Evolutionary conservation across 1,140 invertebrate species (phyloP).

Genomic region (Megathymus violae): DNA sequence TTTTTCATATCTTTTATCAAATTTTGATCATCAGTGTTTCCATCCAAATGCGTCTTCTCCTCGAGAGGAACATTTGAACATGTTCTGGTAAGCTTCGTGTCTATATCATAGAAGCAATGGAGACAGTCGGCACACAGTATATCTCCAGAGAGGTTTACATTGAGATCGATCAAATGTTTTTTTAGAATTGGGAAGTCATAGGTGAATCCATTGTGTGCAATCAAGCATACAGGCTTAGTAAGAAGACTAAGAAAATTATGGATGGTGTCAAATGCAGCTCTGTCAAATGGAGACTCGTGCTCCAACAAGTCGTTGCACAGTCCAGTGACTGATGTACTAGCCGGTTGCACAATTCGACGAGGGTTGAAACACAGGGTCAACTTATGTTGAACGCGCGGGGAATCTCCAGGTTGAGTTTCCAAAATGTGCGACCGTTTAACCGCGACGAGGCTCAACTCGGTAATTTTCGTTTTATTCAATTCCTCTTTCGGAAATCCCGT

Average conservation of each 20-base stretch:
- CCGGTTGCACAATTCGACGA: conserved; percentile 73
- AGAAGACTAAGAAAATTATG: conserved; percentile 86
- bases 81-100: conserved; percentile 35
- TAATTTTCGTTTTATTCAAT: conserved; percentile 84
- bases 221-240: conserved; percentile 87
- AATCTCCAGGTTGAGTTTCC: conserved; percentile 53
- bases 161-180: conserved; percentile 66
- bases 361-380: conserved; percentile 87
- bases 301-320: conserved; percentile 88
- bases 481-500: conserved; percentile 84
- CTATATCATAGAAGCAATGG: conserved; percentile 72
- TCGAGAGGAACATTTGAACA: conserved; percentile 18
- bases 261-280: conserved; percentile 81
- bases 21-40: conserved; percentile 18
- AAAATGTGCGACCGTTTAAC: conserved; percentile 81
- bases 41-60: no score
- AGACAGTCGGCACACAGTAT: conserved; percentile 85
- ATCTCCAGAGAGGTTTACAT: conserved; percentile 73
- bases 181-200: conserved; percentile 88
- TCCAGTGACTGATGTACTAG: conserved; percentile 83
- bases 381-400: conserved; percentile 86
- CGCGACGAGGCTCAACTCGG: conserved; percentile 85
- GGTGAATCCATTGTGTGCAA: conserved; percentile 90
- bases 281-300: conserved; percentile 85
- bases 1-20: conserved; percentile 38